These are phyloP conservation scores for Axea sp. DNA, from an alignment of 2,888 invertebrate genomes.

Conservation along the genomic window DNA sequence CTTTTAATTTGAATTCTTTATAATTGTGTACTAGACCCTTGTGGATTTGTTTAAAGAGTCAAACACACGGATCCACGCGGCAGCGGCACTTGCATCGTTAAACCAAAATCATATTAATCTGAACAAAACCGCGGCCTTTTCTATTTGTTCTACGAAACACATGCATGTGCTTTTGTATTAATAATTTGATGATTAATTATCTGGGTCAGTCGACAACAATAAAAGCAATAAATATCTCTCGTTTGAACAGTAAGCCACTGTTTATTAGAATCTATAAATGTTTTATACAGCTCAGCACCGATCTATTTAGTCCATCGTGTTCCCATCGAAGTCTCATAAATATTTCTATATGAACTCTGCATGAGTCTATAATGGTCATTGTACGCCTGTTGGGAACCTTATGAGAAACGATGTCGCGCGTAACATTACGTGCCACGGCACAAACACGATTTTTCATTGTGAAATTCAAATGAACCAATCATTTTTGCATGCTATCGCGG, in stretches of 20 bases:
- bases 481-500: constrained; percentile 14
- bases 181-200: constrained; percentile 47
- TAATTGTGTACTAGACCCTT: too few relatives aligned
- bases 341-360: constrained; percentile 43
- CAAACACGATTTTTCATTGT: constrained; percentile 18
- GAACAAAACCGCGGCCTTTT: too few relatives aligned
- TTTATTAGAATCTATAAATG: constrained; percentile 51
- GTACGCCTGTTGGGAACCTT: constrained; percentile 15
- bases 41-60: too few relatives aligned
- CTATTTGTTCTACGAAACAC: too few relatives aligned
- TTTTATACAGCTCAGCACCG: constrained; percentile 26
- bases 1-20: too few relatives aligned
- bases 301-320: constrained; percentile 56
- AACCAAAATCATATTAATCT: too few relatives aligned
- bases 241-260: constrained; percentile 38
- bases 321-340: constrained; percentile 52
- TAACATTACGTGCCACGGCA: not conserved
- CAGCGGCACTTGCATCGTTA: too few relatives aligned
- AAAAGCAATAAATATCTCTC: constrained; percentile 35
- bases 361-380: constrained; percentile 50
- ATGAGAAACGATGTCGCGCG: constrained; percentile 44
- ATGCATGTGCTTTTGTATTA: too few relatives aligned
- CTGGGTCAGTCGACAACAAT: constrained; percentile 38
- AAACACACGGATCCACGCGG: too few relatives aligned
- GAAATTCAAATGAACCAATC: constrained; percentile 40